Base-by-base conservation (phyloP, 2,797 vertebrate species). In the Onychomys arenicola region DNA sequence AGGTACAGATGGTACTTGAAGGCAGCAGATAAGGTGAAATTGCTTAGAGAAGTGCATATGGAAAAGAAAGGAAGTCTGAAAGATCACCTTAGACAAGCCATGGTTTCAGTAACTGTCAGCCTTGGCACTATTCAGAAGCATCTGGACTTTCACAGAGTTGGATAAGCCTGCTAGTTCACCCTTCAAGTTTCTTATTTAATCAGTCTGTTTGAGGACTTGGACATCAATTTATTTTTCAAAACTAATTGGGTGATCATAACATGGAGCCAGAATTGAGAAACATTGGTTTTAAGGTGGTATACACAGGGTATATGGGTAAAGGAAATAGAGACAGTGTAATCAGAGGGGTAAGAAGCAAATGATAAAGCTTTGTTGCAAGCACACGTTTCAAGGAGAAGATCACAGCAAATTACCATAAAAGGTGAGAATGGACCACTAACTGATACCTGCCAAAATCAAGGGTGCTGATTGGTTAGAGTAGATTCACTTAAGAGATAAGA, bases 101-200 rank as follows among this genome's bases (percentile, higher is more conserved):
- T 0, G 3, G 67, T 84, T 71, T 23, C 37, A 49, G 16, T 17
- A 23, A 13, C 46, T 78, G 90, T 77, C 37, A 55, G 9, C 13
- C 21, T 71, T 25, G 21, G 6, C 8, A 52, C 12, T 49, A 63
- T 65, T 9, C 52, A 59, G 55, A 59, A 63, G 67, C 40, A n/a
- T 52, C 25, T 59, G 34, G 61, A 25, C 4, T 82, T 93, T 29
- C 57, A 78, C 13, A 86, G 40, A 90, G 43, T 83, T 90, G 34
- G 13, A 25, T 69, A 67, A 73, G 0, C 46, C 77, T 61, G 9
- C 77, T 27, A 61, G 16, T 32, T 67, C 0, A 6, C 40, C 12
- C 14, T 14, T 23, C 49, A 65, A 59, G 34, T 46, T 71, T 94
- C 81, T 89, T 82, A 90, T 87, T 91, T 93, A 90, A 84, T 93